A percentile compares a stretch with the other conserved stretches of the same genome.
These are phyloP conservation scores for Carterocephalus palaemon DNA, from an alignment of 2,888 invertebrate species.

Conservation along the genomic window DNA sequence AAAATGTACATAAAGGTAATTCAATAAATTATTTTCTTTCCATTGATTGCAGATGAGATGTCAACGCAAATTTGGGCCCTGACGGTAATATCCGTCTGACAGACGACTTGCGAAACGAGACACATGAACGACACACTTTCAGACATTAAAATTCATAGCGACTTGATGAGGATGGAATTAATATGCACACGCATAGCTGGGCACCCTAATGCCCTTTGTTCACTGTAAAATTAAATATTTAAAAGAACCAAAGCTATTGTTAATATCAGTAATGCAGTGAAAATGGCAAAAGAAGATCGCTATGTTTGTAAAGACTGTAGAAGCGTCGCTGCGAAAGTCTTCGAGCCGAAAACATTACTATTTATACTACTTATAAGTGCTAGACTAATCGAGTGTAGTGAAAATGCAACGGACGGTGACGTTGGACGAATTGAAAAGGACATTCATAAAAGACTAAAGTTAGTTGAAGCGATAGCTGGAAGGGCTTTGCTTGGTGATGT, in stretches of 20 bases:
- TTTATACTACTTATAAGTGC: slow-evolving; percentile 47
- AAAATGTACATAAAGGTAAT: slow-evolving; percentile 5
- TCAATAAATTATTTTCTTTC: slow-evolving; percentile 33
- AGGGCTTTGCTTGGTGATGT: slow-evolving; percentile 58
- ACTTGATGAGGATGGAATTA: slow-evolving; percentile 48
- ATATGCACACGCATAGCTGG: slow-evolving; percentile 33
- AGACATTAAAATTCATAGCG: slow-evolving; percentile 37
- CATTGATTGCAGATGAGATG: slow-evolving; percentile 47
- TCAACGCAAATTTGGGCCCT: slow-evolving; percentile 29
- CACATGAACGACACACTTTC: slow-evolving; percentile 39
- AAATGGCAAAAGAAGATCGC: slow-evolving; percentile 44
- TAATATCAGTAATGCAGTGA: slow-evolving; percentile 51
- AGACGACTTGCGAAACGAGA: slow-evolving; percentile 26
- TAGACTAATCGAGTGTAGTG: slow-evolving; percentile 41
- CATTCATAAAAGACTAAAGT: slow-evolving; percentile 52
- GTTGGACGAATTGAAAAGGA: slow-evolving; percentile 39
- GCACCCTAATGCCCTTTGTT: slow-evolving; percentile 34
- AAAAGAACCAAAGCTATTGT: slow-evolving; percentile 32
- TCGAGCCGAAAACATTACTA: slow-evolving; percentile 40
- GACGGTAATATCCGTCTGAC: slow-evolving; percentile 21
- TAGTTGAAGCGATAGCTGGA: slow-evolving; percentile 58
- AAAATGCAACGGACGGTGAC: slow-evolving; percentile 43
- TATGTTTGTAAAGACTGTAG: slow-evolving; percentile 28
- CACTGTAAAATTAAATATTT: slow-evolving; percentile 34
- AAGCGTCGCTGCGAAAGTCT: slow-evolving; percentile 29